Percentiles rank a stretch among this genome's conserved stretches.
Evolutionary conservation across 1,140 invertebrate genomes (phyloP).

Genomic region (Tetragnatha versicolor): DNA sequence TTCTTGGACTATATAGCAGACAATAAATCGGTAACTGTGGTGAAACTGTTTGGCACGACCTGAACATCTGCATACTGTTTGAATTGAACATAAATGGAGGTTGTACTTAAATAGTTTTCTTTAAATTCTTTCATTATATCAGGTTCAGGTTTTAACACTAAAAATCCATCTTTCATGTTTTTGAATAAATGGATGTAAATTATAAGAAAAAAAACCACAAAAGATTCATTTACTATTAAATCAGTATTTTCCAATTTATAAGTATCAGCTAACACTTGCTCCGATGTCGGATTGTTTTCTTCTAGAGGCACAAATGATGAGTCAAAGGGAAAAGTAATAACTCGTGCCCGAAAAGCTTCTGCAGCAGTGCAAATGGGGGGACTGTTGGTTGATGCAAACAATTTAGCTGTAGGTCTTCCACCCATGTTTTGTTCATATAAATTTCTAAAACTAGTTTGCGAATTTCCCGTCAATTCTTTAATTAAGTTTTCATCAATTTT

Average conservation of each 20-base stretch:
- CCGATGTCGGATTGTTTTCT: background rate
- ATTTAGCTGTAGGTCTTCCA: constrained; percentile 16
- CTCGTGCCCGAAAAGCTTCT: constrained; percentile 15
- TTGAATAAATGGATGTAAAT: constrained; percentile 18
- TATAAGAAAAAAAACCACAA: background rate
- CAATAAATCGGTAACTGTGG: background rate
- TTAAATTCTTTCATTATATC: constrained; percentile 15
- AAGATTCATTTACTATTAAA: background rate
- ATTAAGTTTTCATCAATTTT: constrained; percentile 20
- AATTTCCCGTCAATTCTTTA: constrained; percentile 18
- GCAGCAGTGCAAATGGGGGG: background rate
- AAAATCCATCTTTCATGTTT: constrained; percentile 9
- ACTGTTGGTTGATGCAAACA: constrained; percentile 17
- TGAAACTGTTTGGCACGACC: background rate
- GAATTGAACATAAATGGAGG: background rate
- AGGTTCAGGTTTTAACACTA: background rate
- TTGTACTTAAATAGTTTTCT: constrained; percentile 15
- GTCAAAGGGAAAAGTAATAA: constrained; percentile 4
- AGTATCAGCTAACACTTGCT: background rate
- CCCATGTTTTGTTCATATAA: constrained; percentile 11
- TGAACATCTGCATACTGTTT: constrained; percentile 25
- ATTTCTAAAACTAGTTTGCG: constrained; percentile 22
- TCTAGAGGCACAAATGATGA: background rate
- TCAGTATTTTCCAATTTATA: constrained; percentile 1
- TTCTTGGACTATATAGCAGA: no score